phyloP scores from a whole-genome alignment of 2,797 vertebrate genomes.

The Moxostoma hubbsi region DNA sequence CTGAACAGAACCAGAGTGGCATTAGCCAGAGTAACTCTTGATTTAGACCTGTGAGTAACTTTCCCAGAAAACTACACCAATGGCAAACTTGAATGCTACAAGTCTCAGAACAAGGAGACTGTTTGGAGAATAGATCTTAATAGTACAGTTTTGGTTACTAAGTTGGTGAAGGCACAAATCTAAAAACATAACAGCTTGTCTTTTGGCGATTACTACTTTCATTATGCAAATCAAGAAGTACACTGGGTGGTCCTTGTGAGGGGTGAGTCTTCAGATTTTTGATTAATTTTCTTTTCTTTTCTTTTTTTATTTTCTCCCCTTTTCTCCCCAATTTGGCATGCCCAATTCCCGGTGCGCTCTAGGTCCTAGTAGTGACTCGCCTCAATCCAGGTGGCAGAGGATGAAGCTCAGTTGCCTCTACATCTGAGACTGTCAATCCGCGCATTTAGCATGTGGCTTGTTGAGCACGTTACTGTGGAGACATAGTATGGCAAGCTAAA shows the following conservation, averaged over 20 bases:
- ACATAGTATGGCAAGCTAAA: too few species aligned
- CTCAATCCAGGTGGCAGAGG: too few species aligned
- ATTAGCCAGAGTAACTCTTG: conserved; percentile 54
- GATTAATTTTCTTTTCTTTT: not conserved
- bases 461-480: too few species aligned
- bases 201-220: conserved; percentile 73
- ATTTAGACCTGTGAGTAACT: accelerated
- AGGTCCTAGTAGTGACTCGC: too few species aligned
- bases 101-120: accelerated
- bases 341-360: too few species aligned
- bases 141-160: accelerated
- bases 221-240: not conserved
- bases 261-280: conserved; percentile 65
- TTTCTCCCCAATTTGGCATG: too few species aligned
- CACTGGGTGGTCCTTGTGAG: conserved; percentile 69
- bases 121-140: accelerated
- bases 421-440: too few species aligned
- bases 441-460: too few species aligned
- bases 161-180: accelerated
- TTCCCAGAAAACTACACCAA: conserved; percentile 54
- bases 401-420: too few species aligned
- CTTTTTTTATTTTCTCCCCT: too few species aligned
- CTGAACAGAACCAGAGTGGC: conserved; percentile 61
- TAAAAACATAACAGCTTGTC: conserved; percentile 11
- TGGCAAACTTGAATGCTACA: conserved; percentile 2